These are phyloP conservation scores for Macaria notata DNA, from an alignment of 2,888 invertebrate species.

Conservation along the genomic window DNA sequence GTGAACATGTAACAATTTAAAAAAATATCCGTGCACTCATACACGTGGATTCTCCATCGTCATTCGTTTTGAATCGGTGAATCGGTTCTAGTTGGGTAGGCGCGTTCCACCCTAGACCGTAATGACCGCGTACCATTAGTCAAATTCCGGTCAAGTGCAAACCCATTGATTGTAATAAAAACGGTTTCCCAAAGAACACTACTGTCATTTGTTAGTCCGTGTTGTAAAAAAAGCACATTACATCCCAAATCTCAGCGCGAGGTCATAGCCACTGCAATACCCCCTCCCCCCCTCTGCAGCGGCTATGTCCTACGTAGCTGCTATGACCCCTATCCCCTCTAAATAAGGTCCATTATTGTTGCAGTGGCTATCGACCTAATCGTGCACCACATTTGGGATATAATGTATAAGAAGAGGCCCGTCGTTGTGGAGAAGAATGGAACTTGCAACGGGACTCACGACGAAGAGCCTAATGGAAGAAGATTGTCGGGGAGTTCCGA, in stretches of 20 bases:
- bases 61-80: too few relatives aligned
- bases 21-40: too few relatives aligned
- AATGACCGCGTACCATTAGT: too few relatives aligned
- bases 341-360: constrained; percentile 83
- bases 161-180: too few relatives aligned
- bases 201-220: too few relatives aligned
- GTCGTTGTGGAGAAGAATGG: constrained; percentile 58
- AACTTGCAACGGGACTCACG: constrained; percentile 61
- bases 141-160: too few relatives aligned
- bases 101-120: too few relatives aligned
- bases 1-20: too few relatives aligned
- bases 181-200: too few relatives aligned
- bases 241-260: constrained; percentile 37
- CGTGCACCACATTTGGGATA: constrained; percentile 99
- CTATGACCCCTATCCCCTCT: constrained; percentile 39
- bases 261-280: constrained; percentile 81
- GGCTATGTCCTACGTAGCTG: constrained; percentile 81
- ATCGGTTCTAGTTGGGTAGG: too few relatives aligned
- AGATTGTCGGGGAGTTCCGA: constrained; percentile 74
- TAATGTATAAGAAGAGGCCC: constrained; percentile 85
- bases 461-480: constrained; percentile 59
- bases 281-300: constrained; percentile 63
- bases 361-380: constrained; percentile 99
- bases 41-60: too few relatives aligned
- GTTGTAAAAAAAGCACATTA: too few relatives aligned